Conservation (phyloP, 2,888 invertebrate genomes). For the Mantis religiosa region DNA sequence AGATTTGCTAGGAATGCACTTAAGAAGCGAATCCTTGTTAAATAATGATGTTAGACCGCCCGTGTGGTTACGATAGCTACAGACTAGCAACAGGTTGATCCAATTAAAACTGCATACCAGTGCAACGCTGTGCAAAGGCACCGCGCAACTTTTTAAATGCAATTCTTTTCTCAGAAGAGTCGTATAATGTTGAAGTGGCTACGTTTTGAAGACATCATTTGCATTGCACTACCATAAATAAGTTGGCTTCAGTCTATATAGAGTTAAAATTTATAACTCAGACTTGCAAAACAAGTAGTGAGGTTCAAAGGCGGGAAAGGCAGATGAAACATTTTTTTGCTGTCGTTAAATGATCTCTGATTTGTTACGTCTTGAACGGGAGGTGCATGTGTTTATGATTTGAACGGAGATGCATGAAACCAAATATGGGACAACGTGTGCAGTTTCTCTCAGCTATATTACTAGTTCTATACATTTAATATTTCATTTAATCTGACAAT, state of each 20-base stretch:
- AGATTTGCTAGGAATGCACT: no score
- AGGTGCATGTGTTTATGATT: not conserved
- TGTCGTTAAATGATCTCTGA: not conserved
- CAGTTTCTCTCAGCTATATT: no score
- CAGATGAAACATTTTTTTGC: not conserved
- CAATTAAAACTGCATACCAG: not conserved
- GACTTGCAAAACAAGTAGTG: not conserved
- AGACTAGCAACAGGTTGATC: not conserved
- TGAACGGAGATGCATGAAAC: not conserved
- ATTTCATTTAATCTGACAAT: no score
- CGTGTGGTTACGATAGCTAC: no score
- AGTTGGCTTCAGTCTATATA: not conserved
- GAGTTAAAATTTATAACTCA: not conserved
- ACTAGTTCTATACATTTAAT: no score
- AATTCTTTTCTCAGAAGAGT: not conserved
- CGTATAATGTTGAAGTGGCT: not conserved
- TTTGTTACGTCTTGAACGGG: not conserved
- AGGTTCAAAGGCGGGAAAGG: not conserved
- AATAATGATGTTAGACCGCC: no score
- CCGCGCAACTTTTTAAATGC: not conserved
- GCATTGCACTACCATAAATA: not conserved
- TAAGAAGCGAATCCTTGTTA: no score
- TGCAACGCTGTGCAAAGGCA: not conserved
- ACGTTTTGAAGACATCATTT: not conserved
- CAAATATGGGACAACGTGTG: not conserved